Evolutionary conservation across 2,797 vertebrate genomes (phyloP).

Genomic region (Podarcis lilfordi): DNA sequence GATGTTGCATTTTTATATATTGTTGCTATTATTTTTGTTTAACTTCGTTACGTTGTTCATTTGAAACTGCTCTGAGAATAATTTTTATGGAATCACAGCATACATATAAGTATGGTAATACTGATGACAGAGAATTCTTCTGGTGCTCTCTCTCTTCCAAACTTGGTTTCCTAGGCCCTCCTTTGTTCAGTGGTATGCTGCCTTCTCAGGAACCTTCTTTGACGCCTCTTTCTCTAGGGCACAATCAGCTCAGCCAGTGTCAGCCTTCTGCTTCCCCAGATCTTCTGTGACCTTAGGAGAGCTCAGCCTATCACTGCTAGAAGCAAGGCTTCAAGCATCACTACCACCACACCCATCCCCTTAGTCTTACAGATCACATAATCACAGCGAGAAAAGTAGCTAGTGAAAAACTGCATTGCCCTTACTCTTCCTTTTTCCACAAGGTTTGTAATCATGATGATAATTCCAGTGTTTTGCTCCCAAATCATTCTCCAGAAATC

Average conservation of each 20-base stretch:
- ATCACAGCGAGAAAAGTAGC: not conserved
- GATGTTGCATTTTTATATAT: not conserved
- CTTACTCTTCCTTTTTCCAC: slow-evolving; percentile 98
- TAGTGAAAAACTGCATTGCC: slow-evolving; percentile 52
- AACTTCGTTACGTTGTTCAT: not conserved
- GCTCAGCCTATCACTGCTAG: too few species aligned
- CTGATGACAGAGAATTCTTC: too few species aligned
- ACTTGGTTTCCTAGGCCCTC: not conserved
- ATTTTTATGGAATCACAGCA: not conserved
- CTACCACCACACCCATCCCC: too few species aligned
- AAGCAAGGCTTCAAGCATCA: too few species aligned
- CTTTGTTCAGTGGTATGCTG: not conserved
- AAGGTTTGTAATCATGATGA: slow-evolving; percentile 99
- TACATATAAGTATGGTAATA: not conserved
- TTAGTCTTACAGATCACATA: not conserved
- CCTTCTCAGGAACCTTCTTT: not conserved
- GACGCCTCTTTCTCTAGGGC: not conserved
- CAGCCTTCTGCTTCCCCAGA: too few species aligned
- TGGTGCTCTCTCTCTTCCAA: too few species aligned
- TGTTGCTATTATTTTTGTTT: not conserved
- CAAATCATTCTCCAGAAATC: slow-evolving; percentile 99
- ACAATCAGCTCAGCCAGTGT: not conserved
- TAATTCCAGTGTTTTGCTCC: slow-evolving; percentile 96
- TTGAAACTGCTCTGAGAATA: not conserved
- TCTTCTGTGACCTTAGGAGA: too few species aligned